Conservation (phyloP, 2,888 invertebrate genomes). For the Eilema griseolum region DNA sequence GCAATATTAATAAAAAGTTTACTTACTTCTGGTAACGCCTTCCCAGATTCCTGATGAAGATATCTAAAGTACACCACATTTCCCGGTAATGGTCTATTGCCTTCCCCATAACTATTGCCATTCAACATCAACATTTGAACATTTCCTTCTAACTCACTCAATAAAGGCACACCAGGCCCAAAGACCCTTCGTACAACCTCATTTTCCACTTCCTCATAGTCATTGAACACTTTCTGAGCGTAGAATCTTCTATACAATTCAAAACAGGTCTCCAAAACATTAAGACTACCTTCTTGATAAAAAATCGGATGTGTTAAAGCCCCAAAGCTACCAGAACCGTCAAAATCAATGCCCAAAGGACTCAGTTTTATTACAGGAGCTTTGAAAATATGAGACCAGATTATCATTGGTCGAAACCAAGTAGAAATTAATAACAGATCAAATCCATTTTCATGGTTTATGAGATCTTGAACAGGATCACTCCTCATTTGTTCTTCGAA, state of each 20-base stretch:
- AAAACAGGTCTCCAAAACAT: slow-evolving; percentile 36
- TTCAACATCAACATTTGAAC: slow-evolving; percentile 65
- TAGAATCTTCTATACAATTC: slow-evolving; percentile 26
- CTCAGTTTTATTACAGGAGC: slow-evolving; percentile 51
- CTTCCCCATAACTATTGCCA: slow-evolving; percentile 60
- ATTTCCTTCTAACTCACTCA: slow-evolving; percentile 47
- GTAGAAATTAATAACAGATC: slow-evolving; percentile 38
- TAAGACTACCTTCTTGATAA: slow-evolving; percentile 51
- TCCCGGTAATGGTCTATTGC: slow-evolving; percentile 65
- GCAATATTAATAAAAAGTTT: background rate
- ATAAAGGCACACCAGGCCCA: slow-evolving; percentile 28
- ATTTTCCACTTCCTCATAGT: slow-evolving; percentile 35
- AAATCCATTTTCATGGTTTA: slow-evolving; percentile 16
- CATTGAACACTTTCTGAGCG: slow-evolving; percentile 1
- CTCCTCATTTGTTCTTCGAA: slow-evolving; percentile 25
- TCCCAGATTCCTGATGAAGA: slow-evolving; percentile 61
- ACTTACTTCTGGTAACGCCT: slow-evolving; percentile 61
- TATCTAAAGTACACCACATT: slow-evolving; percentile 69
- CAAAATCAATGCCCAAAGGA: slow-evolving; percentile 44
- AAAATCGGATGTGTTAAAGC: slow-evolving; percentile 49
- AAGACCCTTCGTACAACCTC: slow-evolving; percentile 26
- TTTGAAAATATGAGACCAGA: slow-evolving; percentile 43
- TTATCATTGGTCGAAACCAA: slow-evolving; percentile 32
- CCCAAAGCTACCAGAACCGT: slow-evolving; percentile 47
- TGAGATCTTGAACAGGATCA: slow-evolving; percentile 17